Evolutionary conservation across 2,113 vertebrate species (phyloP).

Genomic region (Pteropus alecto): DNA sequence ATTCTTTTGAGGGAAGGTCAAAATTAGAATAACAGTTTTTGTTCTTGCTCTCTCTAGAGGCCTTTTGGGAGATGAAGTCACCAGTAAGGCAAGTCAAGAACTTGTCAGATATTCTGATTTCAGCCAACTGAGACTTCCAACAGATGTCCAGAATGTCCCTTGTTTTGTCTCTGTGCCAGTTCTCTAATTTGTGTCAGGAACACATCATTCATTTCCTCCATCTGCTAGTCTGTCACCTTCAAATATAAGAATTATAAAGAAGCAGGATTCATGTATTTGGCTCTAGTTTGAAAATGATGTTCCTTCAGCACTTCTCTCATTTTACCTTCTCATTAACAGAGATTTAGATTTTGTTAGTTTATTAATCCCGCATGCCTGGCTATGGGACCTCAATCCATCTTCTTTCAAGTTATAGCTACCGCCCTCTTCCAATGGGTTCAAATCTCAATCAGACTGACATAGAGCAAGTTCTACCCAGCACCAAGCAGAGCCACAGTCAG

Average conservation of each 20-base stretch:
- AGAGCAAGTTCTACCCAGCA: background rate
- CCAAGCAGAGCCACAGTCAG: background rate
- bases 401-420: background rate
- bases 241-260: conserved; percentile 54
- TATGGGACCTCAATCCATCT: background rate
- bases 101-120: conserved; percentile 37
- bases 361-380: background rate
- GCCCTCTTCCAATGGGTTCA: background rate
- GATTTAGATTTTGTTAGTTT: background rate
- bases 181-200: conserved; percentile 59
- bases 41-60: background rate
- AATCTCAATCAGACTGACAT: background rate
- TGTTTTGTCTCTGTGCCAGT: conserved; percentile 42
- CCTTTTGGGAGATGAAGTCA: conserved; percentile 61
- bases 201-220: conserved; percentile 62
- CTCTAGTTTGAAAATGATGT: background rate
- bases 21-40: conserved; percentile 41
- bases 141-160: conserved; percentile 70
- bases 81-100: conserved; percentile 51
- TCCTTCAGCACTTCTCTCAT: background rate
- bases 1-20: background rate
- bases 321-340: conserved; percentile 2
- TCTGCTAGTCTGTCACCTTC: conserved; percentile 73
- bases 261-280: conserved; percentile 7
- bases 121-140: conserved; percentile 53